These are phyloP conservation scores for Zaprionus davidi DNA, from an alignment of 1,140 invertebrate genomes.

Conservation along the genomic window DNA sequence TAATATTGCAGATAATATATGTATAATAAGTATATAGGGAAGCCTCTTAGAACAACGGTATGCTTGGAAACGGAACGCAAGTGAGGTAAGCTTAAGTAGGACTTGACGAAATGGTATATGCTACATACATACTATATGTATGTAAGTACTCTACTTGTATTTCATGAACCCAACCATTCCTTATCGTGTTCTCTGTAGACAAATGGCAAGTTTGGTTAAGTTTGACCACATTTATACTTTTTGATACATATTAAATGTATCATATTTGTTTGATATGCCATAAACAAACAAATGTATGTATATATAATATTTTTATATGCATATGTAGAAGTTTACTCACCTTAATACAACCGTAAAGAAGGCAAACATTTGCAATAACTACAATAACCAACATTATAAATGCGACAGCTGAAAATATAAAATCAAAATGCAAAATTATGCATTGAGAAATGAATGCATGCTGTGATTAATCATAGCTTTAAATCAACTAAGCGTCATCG, in stretches of 20 bases:
- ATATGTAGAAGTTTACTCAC: conserved; percentile 33
- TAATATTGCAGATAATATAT: neutral
- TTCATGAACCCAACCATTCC: neutral
- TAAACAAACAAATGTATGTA: neutral
- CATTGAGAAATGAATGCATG: conserved; percentile 6
- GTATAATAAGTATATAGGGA: neutral
- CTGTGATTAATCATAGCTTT: conserved; percentile 22
- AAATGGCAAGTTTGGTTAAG: neutral
- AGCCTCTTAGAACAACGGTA: neutral
- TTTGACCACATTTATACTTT: neutral
- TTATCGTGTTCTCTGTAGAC: neutral
- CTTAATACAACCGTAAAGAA: conserved; percentile 59
- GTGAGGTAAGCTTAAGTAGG: neutral
- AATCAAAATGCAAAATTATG: neutral
- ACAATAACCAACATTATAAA: conserved; percentile 57
- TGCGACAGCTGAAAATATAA: conserved; percentile 12
- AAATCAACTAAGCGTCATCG: conserved; percentile 21
- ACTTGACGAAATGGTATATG: neutral
- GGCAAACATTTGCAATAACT: conserved; percentile 55
- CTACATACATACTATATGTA: no score
- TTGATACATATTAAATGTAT: neutral
- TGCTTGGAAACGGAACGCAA: neutral
- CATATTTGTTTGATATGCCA: neutral
- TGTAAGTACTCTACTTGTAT: neutral
- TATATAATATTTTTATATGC: neutral